Evolutionary conservation across 2,888 invertebrate genomes (phyloP).

Genomic region (Tiliacea citrago): DNA sequence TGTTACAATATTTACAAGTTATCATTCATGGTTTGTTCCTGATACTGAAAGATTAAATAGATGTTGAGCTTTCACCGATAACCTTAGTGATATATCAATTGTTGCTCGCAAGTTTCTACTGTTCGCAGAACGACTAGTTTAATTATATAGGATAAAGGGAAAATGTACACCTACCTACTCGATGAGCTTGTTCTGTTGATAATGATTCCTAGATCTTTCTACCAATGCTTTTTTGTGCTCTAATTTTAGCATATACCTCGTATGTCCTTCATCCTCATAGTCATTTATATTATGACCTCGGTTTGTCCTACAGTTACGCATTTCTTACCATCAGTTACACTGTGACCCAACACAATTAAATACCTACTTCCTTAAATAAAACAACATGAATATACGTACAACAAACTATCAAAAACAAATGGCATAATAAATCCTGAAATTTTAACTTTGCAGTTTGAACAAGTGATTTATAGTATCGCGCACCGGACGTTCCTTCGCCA

Average conservation of each 20-base stretch:
- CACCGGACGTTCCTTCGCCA: slow-evolving; percentile 26
- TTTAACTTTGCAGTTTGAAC: slow-evolving; percentile 47
- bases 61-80: no score
- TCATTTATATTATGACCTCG: not conserved
- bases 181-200: not conserved
- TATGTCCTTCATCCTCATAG: not conserved
- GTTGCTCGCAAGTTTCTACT: no score
- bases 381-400: slow-evolving; percentile 22
- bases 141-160: not conserved
- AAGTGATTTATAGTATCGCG: slow-evolving; percentile 48
- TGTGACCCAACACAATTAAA: not conserved
- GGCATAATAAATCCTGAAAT: slow-evolving; percentile 42
- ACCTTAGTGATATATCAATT: no score
- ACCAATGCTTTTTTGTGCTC: not conserved
- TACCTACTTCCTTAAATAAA: not conserved
- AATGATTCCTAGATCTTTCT: not conserved
- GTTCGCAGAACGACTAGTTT: no score
- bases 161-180: not conserved
- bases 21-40: no score
- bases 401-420: slow-evolving; percentile 41
- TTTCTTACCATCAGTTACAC: not conserved
- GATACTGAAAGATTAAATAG: no score
- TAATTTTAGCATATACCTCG: no score
- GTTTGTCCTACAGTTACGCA: not conserved
- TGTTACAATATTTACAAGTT: no score